A percentile compares a stretch with the other conserved stretches of the same genome.
phyloP scores from a whole-genome alignment of 2,888 invertebrate genomes.

The Andrena haemorrhoa region DNA sequence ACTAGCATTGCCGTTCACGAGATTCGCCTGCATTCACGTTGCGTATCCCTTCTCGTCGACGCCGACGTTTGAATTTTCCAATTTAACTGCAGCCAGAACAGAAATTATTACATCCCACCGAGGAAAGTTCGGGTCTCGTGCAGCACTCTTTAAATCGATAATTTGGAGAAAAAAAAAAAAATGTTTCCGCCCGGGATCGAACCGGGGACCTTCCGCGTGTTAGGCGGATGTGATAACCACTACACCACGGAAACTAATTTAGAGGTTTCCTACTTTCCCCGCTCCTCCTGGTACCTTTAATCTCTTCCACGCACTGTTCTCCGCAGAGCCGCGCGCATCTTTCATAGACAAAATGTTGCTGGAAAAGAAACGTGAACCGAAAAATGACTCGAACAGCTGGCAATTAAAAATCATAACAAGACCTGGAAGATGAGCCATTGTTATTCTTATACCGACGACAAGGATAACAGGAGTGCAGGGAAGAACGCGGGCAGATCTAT shows the following conservation, averaged over 20 bases:
- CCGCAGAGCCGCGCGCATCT: too few relatives aligned
- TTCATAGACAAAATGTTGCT: too few relatives aligned
- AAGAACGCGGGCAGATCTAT: neutral
- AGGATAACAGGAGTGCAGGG: conserved; percentile 7
- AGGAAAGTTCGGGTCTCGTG: neutral
- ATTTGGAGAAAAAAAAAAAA: conserved; percentile 73
- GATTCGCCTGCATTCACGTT: conserved; percentile 7
- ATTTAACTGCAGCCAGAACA: neutral
- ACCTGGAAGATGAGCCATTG: too few relatives aligned
- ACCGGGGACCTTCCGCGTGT: conserved; percentile 96
- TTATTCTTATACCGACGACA: neutral
- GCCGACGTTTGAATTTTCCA: neutral
- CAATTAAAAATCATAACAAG: neutral
- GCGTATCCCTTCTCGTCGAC: neutral
- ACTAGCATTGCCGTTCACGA: conserved; percentile 35
- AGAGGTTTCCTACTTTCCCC: accelerated
- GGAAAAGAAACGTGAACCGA: too few relatives aligned
- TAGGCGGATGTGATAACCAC: conserved; percentile 96
- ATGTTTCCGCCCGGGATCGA: conserved; percentile 95
- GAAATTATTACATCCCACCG: neutral
- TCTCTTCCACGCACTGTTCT: too few relatives aligned
- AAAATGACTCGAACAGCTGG: too few relatives aligned
- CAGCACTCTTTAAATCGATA: neutral
- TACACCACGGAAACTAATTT: conserved; percentile 91
- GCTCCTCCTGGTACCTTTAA: neutral